Percentiles rank a stretch among this genome's conserved stretches.
phyloP scores from a whole-genome alignment of 2,888 invertebrate species.

The Phengaris alcon region DNA sequence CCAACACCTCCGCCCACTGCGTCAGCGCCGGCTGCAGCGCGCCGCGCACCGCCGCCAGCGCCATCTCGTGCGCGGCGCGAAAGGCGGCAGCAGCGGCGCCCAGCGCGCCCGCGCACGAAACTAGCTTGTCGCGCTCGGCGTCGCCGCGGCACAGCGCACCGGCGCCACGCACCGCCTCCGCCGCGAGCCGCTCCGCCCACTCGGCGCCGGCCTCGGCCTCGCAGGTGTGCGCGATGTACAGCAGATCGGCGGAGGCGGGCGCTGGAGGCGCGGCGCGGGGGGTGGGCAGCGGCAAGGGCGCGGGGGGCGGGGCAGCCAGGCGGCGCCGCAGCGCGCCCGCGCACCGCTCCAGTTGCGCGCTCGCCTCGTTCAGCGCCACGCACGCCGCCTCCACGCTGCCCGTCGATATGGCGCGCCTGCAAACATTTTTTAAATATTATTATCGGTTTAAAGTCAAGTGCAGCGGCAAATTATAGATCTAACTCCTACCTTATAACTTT shows the following conservation, averaged over 20 bases:
- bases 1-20: constrained; percentile 57
- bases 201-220: constrained; percentile 95
- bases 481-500: constrained; percentile 88
- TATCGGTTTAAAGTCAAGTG: no score
- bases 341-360: constrained; percentile 91
- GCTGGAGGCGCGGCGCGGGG: constrained; percentile 64
- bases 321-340: constrained; percentile 86
- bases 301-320: constrained; percentile 77
- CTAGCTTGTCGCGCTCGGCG: constrained; percentile 56
- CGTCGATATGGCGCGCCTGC: constrained; percentile 91
- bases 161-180: constrained; percentile 85
- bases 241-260: constrained; percentile 70
- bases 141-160: constrained; percentile 58
- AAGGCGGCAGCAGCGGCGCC: constrained; percentile 58
- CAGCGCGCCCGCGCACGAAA: constrained; percentile 61
- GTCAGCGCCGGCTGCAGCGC: constrained; percentile 49
- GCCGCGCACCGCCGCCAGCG: constrained; percentile 50
- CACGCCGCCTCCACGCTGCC: constrained; percentile 97
- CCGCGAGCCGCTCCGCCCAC: constrained; percentile 91
- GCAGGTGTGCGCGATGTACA: constrained; percentile 90
- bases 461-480: no score
- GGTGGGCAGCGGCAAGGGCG: constrained; percentile 52
- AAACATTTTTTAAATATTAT: neutral
- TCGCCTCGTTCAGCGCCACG: constrained; percentile 96
- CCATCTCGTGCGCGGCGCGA: constrained; percentile 54